phyloP scores from a whole-genome alignment of 2,888 invertebrate genomes.

The Chymomyza amoena region DNA sequence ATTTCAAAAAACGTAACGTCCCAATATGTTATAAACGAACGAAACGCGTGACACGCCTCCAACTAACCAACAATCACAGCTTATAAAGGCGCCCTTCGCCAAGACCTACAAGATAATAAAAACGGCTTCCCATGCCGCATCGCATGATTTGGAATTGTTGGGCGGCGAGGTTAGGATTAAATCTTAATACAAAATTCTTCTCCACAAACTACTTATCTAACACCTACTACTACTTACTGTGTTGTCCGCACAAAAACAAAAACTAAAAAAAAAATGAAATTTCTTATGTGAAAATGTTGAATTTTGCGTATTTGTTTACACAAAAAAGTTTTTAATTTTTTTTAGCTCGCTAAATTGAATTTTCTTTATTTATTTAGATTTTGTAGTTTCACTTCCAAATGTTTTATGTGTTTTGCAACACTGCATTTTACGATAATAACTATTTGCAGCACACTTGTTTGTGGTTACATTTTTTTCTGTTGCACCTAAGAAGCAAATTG shows the following conservation, averaged over 20 bases:
- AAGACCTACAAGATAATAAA: slow-evolving; percentile 98
- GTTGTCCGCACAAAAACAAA: slow-evolving; percentile 49
- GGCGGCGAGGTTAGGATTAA: slow-evolving; percentile 80
- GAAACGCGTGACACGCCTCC: not conserved
- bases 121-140: slow-evolving; percentile 85
- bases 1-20: slow-evolving; percentile 34
- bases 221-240: slow-evolving; percentile 39
- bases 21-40: slow-evolving; percentile 1
- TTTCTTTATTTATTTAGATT: slow-evolving; percentile 9
- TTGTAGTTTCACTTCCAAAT: slow-evolving; percentile 12
- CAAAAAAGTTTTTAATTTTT: slow-evolving; percentile 31
- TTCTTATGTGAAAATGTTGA: slow-evolving; percentile 59
- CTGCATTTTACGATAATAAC: slow-evolving; percentile 29
- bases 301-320: slow-evolving; percentile 31
- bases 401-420: slow-evolving; percentile 41
- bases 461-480: slow-evolving; percentile 19
- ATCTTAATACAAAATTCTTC: slow-evolving; percentile 63
- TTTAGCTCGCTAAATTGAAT: slow-evolving; percentile 21
- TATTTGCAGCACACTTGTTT: slow-evolving; percentile 22
- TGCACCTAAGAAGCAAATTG: slow-evolving; percentile 18
- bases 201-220: slow-evolving; percentile 39
- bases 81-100: slow-evolving; percentile 97
- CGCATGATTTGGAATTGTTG: slow-evolving; percentile 84
- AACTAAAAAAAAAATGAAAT: slow-evolving; percentile 23
- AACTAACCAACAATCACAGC: slow-evolving; percentile 80